Conservation (phyloP, 2,888 invertebrate genomes). For the Maniola hyperantus region DNA sequence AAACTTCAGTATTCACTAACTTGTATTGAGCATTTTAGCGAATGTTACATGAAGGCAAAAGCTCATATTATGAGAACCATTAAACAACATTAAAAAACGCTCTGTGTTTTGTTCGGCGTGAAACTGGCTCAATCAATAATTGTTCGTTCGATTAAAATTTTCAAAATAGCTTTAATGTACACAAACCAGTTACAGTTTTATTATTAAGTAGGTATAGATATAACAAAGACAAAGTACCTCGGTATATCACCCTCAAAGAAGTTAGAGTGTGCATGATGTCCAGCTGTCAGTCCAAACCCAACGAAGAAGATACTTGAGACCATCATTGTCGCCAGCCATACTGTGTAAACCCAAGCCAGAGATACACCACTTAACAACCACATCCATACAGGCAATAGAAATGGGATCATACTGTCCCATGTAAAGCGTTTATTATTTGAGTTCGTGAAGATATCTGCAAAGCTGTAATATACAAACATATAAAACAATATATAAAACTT, state of each 20-base stretch:
- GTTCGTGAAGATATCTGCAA: constrained; percentile 44
- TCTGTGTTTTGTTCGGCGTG: too few relatives aligned
- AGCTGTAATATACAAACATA: constrained; percentile 49
- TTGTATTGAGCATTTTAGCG: too few relatives aligned
- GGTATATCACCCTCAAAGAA: constrained; percentile 91
- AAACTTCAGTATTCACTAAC: too few relatives aligned
- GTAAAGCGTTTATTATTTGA: constrained; percentile 56
- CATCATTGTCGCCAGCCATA: constrained; percentile 81
- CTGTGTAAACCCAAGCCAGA: constrained; percentile 57
- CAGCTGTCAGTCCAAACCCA: constrained; percentile 88
- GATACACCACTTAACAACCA: constrained; percentile 61
- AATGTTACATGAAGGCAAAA: too few relatives aligned
- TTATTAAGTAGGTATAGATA: too few relatives aligned
- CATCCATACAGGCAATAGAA: constrained; percentile 73
- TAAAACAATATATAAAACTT: neutral
- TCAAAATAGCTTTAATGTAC: too few relatives aligned
- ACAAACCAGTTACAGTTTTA: too few relatives aligned
- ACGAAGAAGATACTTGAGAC: constrained; percentile 84
- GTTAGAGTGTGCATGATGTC: constrained; percentile 90
- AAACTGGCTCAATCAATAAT: too few relatives aligned
- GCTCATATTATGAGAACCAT: too few relatives aligned
- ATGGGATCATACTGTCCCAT: constrained; percentile 55
- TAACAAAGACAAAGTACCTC: constrained; percentile 64
- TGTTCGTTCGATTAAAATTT: too few relatives aligned
- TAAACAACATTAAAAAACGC: too few relatives aligned